Evolutionary conservation across 2,113 vertebrate species (phyloP).

Genomic region (Poecilia latipinna): DNA sequence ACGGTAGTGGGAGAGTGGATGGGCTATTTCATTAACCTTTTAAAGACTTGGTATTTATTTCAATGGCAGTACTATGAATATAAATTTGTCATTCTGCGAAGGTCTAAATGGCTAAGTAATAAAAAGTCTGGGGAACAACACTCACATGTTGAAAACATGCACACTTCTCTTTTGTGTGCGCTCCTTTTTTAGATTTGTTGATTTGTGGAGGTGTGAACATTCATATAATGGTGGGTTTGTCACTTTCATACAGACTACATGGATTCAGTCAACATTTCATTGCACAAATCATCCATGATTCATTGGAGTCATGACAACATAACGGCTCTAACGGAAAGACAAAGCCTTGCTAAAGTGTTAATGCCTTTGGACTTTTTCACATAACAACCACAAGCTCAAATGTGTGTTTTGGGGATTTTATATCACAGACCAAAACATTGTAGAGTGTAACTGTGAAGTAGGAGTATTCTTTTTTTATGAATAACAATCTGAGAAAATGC

Average conservation of each 20-base stretch:
- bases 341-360: too few relatives aligned
- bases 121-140: conserved; percentile 37
- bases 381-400: not conserved
- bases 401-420: not conserved
- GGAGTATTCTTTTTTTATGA: not conserved
- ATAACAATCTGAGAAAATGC: not conserved
- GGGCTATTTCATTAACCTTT: conserved; percentile 80
- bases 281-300: not conserved
- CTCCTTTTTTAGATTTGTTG: not conserved
- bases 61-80: conserved; percentile 68
- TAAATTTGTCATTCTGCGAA: conserved; percentile 65
- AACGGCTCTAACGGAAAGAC: not conserved
- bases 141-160: not conserved
- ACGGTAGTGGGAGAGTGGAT: conserved; percentile 34
- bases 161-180: not conserved
- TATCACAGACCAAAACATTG: not conserved
- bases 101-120: conserved; percentile 63
- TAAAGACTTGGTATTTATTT: conserved; percentile 77
- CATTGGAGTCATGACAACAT: not conserved
- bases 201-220: not conserved
- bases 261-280: not conserved
- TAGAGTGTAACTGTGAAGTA: too few relatives aligned
- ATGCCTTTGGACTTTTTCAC: too few relatives aligned
- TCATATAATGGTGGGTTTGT: too few relatives aligned
- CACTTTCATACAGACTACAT: too few relatives aligned